Conservation (phyloP, 1,140 invertebrate species). For the Proales similis region DNA sequence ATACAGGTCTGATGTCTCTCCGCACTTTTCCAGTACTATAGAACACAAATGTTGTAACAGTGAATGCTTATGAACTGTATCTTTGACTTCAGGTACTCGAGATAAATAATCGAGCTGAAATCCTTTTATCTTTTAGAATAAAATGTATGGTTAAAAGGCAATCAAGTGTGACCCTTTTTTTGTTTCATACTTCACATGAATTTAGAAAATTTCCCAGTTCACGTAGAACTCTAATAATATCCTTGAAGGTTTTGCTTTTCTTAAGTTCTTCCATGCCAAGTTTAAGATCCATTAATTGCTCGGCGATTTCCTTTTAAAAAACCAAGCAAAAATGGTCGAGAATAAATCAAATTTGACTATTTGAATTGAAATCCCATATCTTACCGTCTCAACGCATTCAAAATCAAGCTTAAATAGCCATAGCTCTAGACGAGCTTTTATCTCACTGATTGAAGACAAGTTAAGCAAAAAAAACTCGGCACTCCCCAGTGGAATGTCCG, state of each 20-base stretch:
- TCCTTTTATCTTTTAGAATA: slow-evolving; percentile 65
- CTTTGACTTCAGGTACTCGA: slow-evolving; percentile 97
- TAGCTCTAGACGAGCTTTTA: slow-evolving; percentile 83
- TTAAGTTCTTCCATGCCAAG: slow-evolving; percentile 74
- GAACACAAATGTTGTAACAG: slow-evolving; percentile 91
- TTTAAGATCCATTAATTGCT: slow-evolving; percentile 95
- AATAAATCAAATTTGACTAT: slow-evolving; percentile 1
- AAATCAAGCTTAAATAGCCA: slow-evolving; percentile 99
- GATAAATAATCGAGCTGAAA: slow-evolving; percentile 95
- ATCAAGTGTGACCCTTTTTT: neutral
- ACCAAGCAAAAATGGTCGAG: neutral
- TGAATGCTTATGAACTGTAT: slow-evolving; percentile 96
- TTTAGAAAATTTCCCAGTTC: slow-evolving; percentile 96
- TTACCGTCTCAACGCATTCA: slow-evolving; percentile 81
- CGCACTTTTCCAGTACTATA: slow-evolving; percentile 91
- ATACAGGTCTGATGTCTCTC: slow-evolving; percentile 84
- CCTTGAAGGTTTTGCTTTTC: slow-evolving; percentile 81
- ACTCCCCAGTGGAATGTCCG: slow-evolving; percentile 86
- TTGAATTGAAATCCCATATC: slow-evolving; percentile 39
- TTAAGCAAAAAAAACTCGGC: slow-evolving; percentile 96
- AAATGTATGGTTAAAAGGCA: neutral
- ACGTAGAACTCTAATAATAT: slow-evolving; percentile 81
- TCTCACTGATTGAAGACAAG: slow-evolving; percentile 85
- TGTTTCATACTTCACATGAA: slow-evolving; percentile 65
- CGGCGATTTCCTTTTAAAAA: slow-evolving; percentile 78